A percentile compares a stretch with the other conserved stretches of the same genome.
phyloP scores from a whole-genome alignment of 1,140 invertebrate species.

The Agrilus planipennis region DNA sequence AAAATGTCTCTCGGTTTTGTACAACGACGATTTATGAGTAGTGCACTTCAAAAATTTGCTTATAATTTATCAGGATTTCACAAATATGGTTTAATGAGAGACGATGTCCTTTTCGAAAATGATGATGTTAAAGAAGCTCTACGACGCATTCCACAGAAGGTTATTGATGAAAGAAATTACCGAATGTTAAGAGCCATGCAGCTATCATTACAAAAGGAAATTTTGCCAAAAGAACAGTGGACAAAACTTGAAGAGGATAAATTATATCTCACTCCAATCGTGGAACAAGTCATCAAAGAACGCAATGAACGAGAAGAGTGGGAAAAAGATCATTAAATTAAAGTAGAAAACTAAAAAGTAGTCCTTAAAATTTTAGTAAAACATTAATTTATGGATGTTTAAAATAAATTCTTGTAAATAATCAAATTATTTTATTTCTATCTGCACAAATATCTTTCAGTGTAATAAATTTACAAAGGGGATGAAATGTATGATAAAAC shows the following conservation, averaged over 20 bases:
- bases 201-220: constrained; percentile 53
- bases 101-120: constrained; percentile 55
- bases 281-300: constrained; percentile 65
- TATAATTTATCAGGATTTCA: constrained; percentile 62
- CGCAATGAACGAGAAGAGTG: constrained; percentile 60
- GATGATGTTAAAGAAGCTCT: constrained; percentile 68
- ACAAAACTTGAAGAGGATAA: constrained; percentile 76
- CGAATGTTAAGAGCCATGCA: constrained; percentile 68
- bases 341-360: no score
- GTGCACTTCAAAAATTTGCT: constrained; percentile 46
- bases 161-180: constrained; percentile 69
- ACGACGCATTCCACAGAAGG: constrained; percentile 54
- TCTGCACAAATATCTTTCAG: no score
- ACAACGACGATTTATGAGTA: constrained; percentile 24
- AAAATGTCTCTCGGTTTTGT: constrained; percentile 25
- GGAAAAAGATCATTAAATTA: constrained; percentile 59
- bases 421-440: no score
- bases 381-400: no score
- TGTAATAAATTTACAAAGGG: no score
- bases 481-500: no score
- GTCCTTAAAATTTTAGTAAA: no score
- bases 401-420: no score
- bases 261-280: constrained; percentile 61
- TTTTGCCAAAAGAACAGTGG: constrained; percentile 83
- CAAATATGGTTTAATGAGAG: constrained; percentile 66